Conservation (phyloP, 2,888 invertebrate species). For the Oxystoma pomonae region DNA sequence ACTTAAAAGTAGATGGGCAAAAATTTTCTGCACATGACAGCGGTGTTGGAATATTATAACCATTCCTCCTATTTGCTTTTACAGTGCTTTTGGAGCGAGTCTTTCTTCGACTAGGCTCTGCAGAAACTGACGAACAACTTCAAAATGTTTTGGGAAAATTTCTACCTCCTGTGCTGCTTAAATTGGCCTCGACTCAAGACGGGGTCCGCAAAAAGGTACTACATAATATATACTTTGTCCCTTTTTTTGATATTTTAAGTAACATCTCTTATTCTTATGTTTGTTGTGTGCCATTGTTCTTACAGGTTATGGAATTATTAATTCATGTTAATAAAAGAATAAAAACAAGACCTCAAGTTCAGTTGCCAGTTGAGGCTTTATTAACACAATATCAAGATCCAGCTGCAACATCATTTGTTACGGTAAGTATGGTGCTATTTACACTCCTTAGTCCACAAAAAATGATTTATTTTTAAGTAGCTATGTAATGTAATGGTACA, state of each 20-base stretch:
- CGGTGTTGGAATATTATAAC: no score
- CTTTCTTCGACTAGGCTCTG: conserved; percentile 81
- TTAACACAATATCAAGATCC: conserved; percentile 77
- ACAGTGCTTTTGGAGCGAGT: conserved; percentile 89
- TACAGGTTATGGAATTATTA: conserved; percentile 84
- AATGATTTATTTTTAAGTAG: no score
- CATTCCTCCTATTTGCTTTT: conserved; percentile 38
- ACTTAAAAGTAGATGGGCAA: no score
- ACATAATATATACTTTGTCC: no score
- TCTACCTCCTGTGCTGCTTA: conserved; percentile 83
- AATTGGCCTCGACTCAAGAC: conserved; percentile 82
- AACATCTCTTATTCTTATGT: no score
- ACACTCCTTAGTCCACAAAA: not conserved
- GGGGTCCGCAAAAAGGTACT: conserved; percentile 62
- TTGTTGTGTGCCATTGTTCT: no score
- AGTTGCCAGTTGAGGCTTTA: conserved; percentile 80
- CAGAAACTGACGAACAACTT: conserved; percentile 85
- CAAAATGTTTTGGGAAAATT: conserved; percentile 78
- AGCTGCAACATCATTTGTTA: conserved; percentile 71
- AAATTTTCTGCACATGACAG: no score
- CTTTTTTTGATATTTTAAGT: no score
- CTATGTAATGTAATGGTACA: no score
- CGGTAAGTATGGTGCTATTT: conserved; percentile 64
- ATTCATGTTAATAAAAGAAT: conserved; percentile 89
- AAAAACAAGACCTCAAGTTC: conserved; percentile 77